These are phyloP conservation scores for Schizaphis graminum DNA, from an alignment of 2,888 invertebrate genomes.

Conservation along the genomic window DNA sequence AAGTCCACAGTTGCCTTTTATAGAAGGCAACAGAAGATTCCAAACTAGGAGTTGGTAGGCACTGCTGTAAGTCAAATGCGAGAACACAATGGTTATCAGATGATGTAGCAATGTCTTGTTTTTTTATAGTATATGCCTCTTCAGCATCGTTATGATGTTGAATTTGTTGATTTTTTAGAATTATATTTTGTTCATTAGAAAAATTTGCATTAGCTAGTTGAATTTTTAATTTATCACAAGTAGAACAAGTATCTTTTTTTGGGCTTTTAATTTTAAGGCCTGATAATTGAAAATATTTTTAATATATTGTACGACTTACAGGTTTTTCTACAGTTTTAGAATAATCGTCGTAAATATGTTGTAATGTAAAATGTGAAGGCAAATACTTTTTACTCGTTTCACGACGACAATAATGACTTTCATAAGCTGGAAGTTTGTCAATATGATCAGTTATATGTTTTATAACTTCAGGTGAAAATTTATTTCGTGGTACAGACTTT, in stretches of 20 bases:
- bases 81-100: constrained; percentile 13
- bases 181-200: constrained; percentile 14
- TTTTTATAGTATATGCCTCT: background rate
- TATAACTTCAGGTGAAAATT: no score
- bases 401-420: no score
- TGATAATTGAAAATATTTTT: constrained; percentile 16
- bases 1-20: constrained; percentile 24
- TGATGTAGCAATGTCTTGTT: background rate
- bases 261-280: constrained; percentile 12
- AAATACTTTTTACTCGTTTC: constrained; percentile 29
- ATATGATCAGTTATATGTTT: no score
- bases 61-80: constrained; percentile 21
- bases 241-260: constrained; percentile 11
- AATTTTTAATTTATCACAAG: constrained; percentile 24
- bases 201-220: constrained; percentile 2
- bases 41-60: constrained; percentile 9
- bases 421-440: no score
- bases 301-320: constrained; percentile 11
- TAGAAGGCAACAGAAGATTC: background rate
- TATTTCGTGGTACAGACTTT: no score
- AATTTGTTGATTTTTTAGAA: constrained; percentile 19
- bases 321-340: constrained; percentile 8
- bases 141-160: constrained; percentile 18
- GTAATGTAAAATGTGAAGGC: constrained; percentile 23
- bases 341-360: background rate